phyloP scores from a whole-genome alignment of 2,888 invertebrate species.

The Cylindroiulus punctatus region DNA sequence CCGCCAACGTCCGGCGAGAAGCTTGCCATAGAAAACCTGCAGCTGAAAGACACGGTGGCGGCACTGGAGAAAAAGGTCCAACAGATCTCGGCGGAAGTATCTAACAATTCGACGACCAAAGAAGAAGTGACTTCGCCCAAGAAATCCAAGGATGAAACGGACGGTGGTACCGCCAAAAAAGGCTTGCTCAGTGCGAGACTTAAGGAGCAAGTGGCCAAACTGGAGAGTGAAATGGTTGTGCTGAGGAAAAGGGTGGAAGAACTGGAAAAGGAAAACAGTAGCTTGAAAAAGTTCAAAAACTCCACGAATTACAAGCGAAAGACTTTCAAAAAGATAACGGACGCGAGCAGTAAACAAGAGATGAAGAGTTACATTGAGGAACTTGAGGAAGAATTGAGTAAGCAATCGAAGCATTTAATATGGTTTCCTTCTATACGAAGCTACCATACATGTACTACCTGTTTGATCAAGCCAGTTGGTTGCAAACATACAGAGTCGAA shows the following conservation, averaged over 20 bases:
- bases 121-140: neutral
- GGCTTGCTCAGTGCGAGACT: constrained; percentile 61
- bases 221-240: constrained; percentile 74
- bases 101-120: neutral
- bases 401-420: constrained; percentile 7
- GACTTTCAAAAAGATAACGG: constrained; percentile 55
- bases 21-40: constrained; percentile 64
- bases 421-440: neutral
- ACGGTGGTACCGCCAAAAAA: constrained; percentile 65
- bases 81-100: constrained; percentile 62
- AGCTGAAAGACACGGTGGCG: constrained; percentile 72
- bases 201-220: constrained; percentile 75
- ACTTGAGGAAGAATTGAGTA: constrained; percentile 85
- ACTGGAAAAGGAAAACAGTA: constrained; percentile 61
- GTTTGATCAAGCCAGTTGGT: too few species aligned
- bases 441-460: too few species aligned
- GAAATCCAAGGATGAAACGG: neutral
- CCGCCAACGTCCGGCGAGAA: constrained; percentile 61
- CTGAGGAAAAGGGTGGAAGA: constrained; percentile 69
- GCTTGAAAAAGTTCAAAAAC: constrained; percentile 59
- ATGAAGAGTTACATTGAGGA: constrained; percentile 84
- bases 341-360: constrained; percentile 61
- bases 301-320: constrained; percentile 52
- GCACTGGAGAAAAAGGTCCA: constrained; percentile 73
- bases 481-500: too few species aligned